phyloP scores from a whole-genome alignment of 2,113 vertebrate genomes.

The Rhea pennata region DNA sequence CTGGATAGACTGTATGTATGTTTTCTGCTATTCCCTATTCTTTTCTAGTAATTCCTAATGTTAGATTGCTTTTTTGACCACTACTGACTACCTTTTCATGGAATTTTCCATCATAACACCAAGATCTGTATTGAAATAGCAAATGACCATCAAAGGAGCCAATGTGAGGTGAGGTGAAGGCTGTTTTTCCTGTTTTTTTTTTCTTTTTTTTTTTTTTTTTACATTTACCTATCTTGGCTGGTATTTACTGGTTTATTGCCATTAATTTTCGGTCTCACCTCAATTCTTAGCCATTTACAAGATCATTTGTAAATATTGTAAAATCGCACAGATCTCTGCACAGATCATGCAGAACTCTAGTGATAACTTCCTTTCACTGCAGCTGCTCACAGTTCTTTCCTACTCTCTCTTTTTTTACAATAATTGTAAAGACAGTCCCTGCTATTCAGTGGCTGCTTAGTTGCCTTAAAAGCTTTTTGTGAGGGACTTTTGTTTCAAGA shows the following conservation, averaged over 20 bases:
- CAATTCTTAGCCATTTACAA: neutral
- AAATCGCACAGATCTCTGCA: neutral
- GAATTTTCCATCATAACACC: neutral
- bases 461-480: neutral
- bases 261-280: neutral
- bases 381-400: neutral
- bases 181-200: neutral
- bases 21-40: neutral
- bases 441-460: neutral
- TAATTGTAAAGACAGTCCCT: neutral
- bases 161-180: neutral
- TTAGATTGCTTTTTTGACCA: neutral
- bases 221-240: neutral
- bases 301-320: neutral
- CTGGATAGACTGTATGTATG: neutral
- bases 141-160: neutral
- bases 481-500: neutral
- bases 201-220: neutral
- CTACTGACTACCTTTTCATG: neutral
- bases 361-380: neutral
- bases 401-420: neutral
- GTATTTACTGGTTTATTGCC: neutral
- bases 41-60: neutral
- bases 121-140: neutral
- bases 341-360: neutral